Base-by-base conservation (phyloP, 2,797 vertebrate genomes). In the Pseudotriccus pelzelni region DNA sequence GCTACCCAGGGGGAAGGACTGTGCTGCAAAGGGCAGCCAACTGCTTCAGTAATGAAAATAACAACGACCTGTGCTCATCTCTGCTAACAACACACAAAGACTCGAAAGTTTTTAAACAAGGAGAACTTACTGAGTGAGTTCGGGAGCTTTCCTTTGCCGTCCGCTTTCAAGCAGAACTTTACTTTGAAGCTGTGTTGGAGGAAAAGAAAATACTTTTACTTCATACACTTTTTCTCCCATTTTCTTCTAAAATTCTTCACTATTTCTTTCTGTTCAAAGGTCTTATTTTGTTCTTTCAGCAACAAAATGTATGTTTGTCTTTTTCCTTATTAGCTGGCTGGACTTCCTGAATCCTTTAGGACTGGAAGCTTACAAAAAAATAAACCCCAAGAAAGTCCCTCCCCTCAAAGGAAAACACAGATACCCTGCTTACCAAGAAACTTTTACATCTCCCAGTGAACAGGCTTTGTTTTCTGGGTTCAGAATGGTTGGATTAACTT, bases 401-500 rank as follows among this genome's bases (percentile, higher is more conserved):
- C 41, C 36, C 34, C 27, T 22, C 32, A 50, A 78, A 84, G 18
- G 9, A 53, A 81, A 92, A 86, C 19, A 68, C 17, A 79, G 23
- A 53, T 41, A 72, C n/a, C 13, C 39, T 23, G 28, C 98, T 98
- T 98, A 99, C 99, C 99, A 99, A 89, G 99, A 99, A 95, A 99
- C 99, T 28, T 74, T 64, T 1, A 97, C 97, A 94, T 94, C 98
- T 80, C 96, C 95, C 37, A 99, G 94, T 0, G 23, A 75, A 96
- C 99, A 99, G 44, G 36, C 95, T 97, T 98, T 99, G 7, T 98
- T 98, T 53, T 99, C 99, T 10, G 99, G 99, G 96, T 99, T 99
- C 95, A 99, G 97, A 97, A 99, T 98, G 88, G 98, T 98, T 73
- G 99, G 99, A 10, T 97, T 99, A 41, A 99, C 98, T 96, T 99